These are phyloP conservation scores for Buceros bicornis DNA, from an alignment of 2,797 vertebrate species.

Conservation along the genomic window DNA sequence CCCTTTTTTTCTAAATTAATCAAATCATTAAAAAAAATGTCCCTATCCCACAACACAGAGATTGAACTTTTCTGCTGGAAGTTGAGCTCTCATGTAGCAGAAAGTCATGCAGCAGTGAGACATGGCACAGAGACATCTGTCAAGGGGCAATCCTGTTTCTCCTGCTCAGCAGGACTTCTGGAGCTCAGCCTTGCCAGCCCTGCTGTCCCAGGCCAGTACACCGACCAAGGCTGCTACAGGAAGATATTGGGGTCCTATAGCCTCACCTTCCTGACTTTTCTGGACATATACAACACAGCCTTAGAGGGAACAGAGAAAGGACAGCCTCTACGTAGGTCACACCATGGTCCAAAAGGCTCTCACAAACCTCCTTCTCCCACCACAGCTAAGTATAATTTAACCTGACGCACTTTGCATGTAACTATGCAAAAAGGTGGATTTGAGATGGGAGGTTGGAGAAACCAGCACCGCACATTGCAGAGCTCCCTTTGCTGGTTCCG, in stretches of 20 bases:
- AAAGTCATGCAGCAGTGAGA: fast-evolving
- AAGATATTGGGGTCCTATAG: not conserved
- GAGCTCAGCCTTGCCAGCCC: not conserved
- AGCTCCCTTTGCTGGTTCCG: not conserved
- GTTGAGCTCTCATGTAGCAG: fast-evolving
- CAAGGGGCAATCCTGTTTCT: fast-evolving
- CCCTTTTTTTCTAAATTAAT: not conserved
- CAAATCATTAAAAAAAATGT: not conserved
- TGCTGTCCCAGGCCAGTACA: not conserved
- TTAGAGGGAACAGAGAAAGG: not conserved
- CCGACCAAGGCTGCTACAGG: not conserved
- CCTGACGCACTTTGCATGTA: not conserved
- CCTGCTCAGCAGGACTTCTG: fast-evolving
- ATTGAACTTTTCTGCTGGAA: not conserved
- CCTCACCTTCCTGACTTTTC: not conserved
- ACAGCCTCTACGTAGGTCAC: not conserved
- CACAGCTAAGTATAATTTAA: not conserved
- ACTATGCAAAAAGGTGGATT: not conserved
- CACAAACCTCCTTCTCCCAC: not conserved
- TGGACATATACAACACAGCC: not conserved
- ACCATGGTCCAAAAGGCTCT: not conserved
- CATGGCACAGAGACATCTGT: not conserved
- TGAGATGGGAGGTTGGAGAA: not conserved
- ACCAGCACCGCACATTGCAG: fast-evolving
- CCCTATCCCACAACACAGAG: not conserved